phyloP scores from a whole-genome alignment of 2,113 vertebrate genomes.

The Oncorhynchus masou region DNA sequence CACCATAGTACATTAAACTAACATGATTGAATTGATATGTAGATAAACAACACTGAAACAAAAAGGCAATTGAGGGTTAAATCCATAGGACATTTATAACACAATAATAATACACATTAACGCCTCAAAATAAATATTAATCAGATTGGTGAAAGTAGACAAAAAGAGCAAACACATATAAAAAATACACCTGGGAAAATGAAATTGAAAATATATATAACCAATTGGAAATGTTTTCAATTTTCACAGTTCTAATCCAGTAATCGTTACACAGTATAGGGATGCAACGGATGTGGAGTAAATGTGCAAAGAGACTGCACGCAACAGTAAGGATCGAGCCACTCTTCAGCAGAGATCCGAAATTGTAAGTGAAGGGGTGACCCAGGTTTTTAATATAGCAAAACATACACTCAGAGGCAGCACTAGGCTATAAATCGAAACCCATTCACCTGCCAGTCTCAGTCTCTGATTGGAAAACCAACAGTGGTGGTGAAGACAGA shows the following conservation, averaged over 20 bases:
- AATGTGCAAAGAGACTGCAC: too few species aligned
- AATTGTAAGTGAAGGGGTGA: constrained; percentile 5
- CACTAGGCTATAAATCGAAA: constrained; percentile 51
- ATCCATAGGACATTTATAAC: background rate
- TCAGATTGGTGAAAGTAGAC: too few species aligned
- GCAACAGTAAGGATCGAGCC: too few species aligned
- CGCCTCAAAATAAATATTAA: too few species aligned
- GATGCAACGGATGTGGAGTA: too few species aligned
- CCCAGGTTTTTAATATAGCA: constrained; percentile 28
- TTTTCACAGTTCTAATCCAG: too few species aligned
- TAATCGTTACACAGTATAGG: too few species aligned
- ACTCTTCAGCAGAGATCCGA: background rate
- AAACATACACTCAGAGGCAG: background rate
- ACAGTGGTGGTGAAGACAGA: constrained; percentile 40
- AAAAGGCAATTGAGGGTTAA: background rate
- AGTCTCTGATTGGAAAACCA: constrained; percentile 57
- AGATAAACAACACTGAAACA: background rate
- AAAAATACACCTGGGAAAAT: too few species aligned
- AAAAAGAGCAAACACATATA: too few species aligned
- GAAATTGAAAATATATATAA: too few species aligned
- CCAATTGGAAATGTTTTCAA: too few species aligned
- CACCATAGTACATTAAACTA: background rate
- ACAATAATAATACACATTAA: too few species aligned
- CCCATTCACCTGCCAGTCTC: constrained; percentile 45
- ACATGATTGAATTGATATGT: background rate